Base-by-base conservation (phyloP, 2,797 vertebrate genomes). In the Spondyliosoma cantharus region DNA sequence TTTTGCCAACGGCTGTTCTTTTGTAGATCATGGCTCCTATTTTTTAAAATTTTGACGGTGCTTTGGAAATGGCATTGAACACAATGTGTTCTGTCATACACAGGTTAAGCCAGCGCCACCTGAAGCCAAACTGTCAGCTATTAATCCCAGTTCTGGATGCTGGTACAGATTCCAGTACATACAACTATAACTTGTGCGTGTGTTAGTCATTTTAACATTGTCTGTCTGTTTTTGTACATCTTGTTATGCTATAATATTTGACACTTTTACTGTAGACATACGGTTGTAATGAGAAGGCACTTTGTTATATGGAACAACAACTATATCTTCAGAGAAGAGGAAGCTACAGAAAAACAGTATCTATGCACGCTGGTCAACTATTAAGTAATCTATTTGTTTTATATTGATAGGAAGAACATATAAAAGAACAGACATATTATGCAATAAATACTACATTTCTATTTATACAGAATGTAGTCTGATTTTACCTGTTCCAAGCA, bases 401-500 rank as follows among this genome's bases (percentile, higher is more conserved):
- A 43, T 25, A 63, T 37, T 22, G 4, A 3, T 32, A 32, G 3
- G 9, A 48, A 52, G 32, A n/a, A 62, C 66, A 50, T 1, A 12
- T 19, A 43, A 65, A 63, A 43, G 1, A 74, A 66, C 27, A 2
- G 3, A 48, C 14, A 6, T 71, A 5, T 86, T 76, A 71, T 48
- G 20, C 57, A 87, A 85, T 3, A 45, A 20, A 5, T 15, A 37
- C 17, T 63, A 52, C 50, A 48, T 27, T 68, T 61, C 68, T 67
- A 56, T 27, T 50, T 4, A 32, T 1, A 71, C 32, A 80, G 66
- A 42, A 57, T 0, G 4, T 56, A 17, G 24, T 57, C 43, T 37
- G n/a, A n/a, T 61, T 24, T 93, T 94, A 95, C 95, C 95, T 95
- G 93, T 79, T 84, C 83, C 83, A 60, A 95, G 91, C 78, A 93